Evolutionary conservation across 1,140 invertebrate genomes (phyloP).

Genomic region (Forficula auricularia): DNA sequence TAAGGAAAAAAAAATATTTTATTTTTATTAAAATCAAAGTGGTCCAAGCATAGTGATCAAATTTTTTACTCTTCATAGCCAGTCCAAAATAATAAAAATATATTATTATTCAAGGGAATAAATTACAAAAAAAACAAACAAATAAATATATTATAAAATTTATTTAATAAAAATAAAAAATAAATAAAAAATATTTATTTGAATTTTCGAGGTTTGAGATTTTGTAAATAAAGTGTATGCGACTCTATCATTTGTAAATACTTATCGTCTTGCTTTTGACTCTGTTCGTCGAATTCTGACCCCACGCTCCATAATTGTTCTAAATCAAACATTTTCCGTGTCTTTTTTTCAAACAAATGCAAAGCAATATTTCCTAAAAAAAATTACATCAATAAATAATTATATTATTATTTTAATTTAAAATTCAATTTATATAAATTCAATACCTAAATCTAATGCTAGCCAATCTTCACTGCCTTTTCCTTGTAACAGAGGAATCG

Average conservation of each 20-base stretch:
- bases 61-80: too few relatives aligned
- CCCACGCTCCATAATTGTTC: constrained; percentile 83
- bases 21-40: too few relatives aligned
- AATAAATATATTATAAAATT: background rate
- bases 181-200: background rate
- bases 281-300: constrained; percentile 53
- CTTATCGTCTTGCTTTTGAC: constrained; percentile 35
- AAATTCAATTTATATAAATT: constrained; percentile 2
- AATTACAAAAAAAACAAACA: too few relatives aligned
- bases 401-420: constrained; percentile 3
- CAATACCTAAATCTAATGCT: constrained; percentile 70
- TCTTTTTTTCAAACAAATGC: constrained; percentile 63
- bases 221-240: constrained; percentile 40
- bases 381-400: constrained; percentile 12
- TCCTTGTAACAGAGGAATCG: constrained; percentile 65
- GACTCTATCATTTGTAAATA: constrained; percentile 38
- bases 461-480: constrained; percentile 61
- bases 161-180: background rate
- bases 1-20: too few relatives aligned
- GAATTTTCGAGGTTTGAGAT: constrained; percentile 34
- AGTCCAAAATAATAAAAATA: too few relatives aligned
- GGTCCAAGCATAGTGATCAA: too few relatives aligned
- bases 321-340: constrained; percentile 60
- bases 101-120: too few relatives aligned
- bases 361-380: constrained; percentile 67